These are phyloP conservation scores for Engystomops pustulosus DNA, from an alignment of 2,113 vertebrate species.

Conservation along the genomic window DNA sequence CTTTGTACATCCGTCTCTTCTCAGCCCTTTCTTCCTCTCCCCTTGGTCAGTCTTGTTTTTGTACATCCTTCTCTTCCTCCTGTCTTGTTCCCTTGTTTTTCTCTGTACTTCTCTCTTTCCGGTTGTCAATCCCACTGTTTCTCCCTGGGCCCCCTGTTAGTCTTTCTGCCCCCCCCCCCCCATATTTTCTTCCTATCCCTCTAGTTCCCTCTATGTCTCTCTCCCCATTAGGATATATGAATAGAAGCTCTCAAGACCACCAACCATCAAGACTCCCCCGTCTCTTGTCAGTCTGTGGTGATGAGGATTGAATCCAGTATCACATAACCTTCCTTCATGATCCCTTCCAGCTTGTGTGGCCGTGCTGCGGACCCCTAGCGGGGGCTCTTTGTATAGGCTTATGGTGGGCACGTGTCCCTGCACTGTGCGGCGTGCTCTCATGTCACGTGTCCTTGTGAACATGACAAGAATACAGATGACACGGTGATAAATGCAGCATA, in stretches of 20 bases:
- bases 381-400: not conserved
- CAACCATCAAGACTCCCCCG: not conserved
- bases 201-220: not conserved
- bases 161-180: not conserved
- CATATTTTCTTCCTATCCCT: not conserved
- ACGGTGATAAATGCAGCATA: not conserved
- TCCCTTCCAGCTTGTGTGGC: no score
- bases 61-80: no score
- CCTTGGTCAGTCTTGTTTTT: no score
- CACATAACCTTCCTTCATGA: not conserved
- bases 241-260: not conserved
- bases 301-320: not conserved
- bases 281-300: not conserved
- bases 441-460: constrained; percentile 6
- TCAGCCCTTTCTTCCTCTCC: no score
- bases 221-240: not conserved
- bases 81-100: no score
- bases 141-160: not conserved
- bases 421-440: not conserved
- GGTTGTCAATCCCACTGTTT: not conserved
- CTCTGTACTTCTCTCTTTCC: no score
- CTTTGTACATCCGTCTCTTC: no score
- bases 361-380: no score
- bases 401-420: not conserved
- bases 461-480: not conserved